Percentiles rank a stretch among this genome's conserved stretches.
Conservation (phyloP, 2,888 invertebrate genomes). For the Glyphotaelius pellucidus region DNA sequence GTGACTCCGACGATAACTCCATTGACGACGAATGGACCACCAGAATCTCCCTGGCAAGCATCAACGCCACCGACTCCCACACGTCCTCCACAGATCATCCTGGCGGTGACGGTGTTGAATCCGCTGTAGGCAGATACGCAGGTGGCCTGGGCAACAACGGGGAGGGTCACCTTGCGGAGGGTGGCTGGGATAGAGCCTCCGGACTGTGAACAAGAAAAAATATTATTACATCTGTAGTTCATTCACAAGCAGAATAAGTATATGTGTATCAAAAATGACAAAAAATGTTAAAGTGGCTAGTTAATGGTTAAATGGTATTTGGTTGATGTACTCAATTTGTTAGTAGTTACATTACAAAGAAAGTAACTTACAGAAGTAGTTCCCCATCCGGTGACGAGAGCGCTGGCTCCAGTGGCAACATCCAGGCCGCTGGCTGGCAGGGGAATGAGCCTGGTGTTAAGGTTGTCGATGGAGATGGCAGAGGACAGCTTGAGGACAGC, state of each 20-base stretch:
- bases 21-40: conserved; percentile 75
- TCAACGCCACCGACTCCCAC: conserved; percentile 72
- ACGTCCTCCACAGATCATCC: conserved; percentile 75
- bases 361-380: conserved; percentile 18
- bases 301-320: not conserved
- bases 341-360: not conserved
- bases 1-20: conserved; percentile 76
- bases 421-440: conserved; percentile 68
- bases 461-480: not conserved
- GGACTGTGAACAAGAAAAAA: conserved; percentile 32
- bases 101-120: conserved; percentile 68
- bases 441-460: conserved; percentile 65
- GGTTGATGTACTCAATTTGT: not conserved
- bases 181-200: conserved; percentile 49
- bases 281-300: not conserved
- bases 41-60: conserved; percentile 78
- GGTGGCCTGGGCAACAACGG: conserved; percentile 54
- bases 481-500: conserved; percentile 23
- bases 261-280: too few species aligned
- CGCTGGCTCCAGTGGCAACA: conserved; percentile 67
- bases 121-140: conserved; percentile 53
- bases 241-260: too few species aligned
- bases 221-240: too few species aligned
- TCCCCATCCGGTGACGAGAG: conserved; percentile 59
- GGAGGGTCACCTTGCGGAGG: conserved; percentile 57